Evolutionary conservation across 2,888 invertebrate species (phyloP).

Genomic region (Mechanitis mazaeus): DNA sequence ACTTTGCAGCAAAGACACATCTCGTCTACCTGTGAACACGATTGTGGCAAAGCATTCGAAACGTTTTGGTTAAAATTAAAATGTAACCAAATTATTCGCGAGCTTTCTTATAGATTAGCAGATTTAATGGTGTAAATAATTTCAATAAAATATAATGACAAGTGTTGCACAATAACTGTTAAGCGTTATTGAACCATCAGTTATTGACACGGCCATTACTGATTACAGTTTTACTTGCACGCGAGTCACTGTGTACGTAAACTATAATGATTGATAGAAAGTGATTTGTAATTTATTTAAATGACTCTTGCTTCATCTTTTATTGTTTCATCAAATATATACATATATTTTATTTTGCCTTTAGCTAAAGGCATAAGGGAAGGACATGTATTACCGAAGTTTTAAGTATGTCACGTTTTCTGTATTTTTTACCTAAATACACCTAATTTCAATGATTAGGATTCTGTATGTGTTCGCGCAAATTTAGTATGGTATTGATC

Average conservation of each 20-base stretch:
- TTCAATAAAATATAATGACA: constrained; percentile 1
- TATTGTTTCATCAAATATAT: constrained; percentile 1
- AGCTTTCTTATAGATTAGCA: not conserved
- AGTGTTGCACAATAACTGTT: not conserved
- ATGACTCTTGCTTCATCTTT: not conserved
- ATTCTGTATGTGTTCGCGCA: too few species aligned
- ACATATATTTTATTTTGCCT: not conserved
- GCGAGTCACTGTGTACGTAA: not conserved
- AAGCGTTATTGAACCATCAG: not conserved
- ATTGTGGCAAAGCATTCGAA: too few species aligned
- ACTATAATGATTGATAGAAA: not conserved
- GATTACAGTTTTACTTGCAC: not conserved
- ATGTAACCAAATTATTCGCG: too few species aligned
- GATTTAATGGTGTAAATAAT: not conserved
- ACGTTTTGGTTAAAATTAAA: too few species aligned
- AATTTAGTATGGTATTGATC: too few species aligned
- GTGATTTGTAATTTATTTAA: not conserved
- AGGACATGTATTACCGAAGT: not conserved
- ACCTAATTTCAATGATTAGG: too few species aligned
- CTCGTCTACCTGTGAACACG: too few species aligned
- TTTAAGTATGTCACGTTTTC: not conserved
- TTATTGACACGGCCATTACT: not conserved
- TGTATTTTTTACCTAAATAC: too few species aligned
- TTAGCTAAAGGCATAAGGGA: too few species aligned
- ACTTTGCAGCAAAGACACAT: too few species aligned